Conservation (phyloP, 2,113 vertebrate species). For the Zosterops hypoxanthus region DNA sequence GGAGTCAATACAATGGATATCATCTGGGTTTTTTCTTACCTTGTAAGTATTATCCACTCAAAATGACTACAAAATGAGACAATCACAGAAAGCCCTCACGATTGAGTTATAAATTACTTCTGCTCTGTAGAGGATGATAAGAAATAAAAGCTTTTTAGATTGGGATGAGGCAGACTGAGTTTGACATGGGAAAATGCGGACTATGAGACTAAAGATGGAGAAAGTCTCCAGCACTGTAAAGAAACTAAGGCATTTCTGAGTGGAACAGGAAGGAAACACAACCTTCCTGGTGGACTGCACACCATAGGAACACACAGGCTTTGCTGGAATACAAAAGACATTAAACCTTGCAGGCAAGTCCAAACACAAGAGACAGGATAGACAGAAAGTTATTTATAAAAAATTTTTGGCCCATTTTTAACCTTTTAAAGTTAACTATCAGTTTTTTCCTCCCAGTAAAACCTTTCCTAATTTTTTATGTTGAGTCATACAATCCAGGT, state of each 20-base stretch:
- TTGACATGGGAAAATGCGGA: not conserved
- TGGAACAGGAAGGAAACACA: not conserved
- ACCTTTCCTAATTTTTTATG: not conserved
- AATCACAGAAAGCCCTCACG: not conserved
- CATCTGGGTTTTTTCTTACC: not conserved
- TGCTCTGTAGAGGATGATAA: not conserved
- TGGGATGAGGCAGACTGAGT: rapidly evolving
- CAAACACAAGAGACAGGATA: not conserved
- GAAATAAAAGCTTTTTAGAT: not conserved
- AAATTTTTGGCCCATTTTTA: rapidly evolving
- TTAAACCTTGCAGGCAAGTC: not conserved
- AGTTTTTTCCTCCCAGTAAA: not conserved
- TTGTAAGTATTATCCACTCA: not conserved
- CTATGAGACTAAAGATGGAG: not conserved
- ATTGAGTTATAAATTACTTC: not conserved
- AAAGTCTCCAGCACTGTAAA: not conserved
- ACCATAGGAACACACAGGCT: not conserved
- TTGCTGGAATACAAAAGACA: not conserved
- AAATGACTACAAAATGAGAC: not conserved
- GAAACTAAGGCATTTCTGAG: not conserved
- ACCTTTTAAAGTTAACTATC: not conserved
- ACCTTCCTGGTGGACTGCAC: not conserved
- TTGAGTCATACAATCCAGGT: not conserved
- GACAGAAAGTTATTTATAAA: not conserved
- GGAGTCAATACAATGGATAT: not conserved